Conservation (phyloP, 2,113 vertebrate species). For the Tragelaphus scriptus region DNA sequence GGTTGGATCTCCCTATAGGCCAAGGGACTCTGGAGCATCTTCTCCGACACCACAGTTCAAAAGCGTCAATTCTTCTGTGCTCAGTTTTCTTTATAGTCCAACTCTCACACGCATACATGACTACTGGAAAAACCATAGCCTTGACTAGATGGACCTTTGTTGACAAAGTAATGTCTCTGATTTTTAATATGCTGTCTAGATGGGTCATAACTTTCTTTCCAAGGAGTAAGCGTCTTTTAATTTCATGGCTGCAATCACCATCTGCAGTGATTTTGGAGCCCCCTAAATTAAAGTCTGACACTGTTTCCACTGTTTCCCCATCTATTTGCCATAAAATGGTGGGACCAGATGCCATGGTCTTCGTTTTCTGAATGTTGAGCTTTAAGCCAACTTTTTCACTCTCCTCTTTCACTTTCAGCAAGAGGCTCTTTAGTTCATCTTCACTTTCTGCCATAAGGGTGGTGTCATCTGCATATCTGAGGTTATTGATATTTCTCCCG, state of each 20-base stretch:
- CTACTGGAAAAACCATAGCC: not conserved
- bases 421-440: rapidly evolving
- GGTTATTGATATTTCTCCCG: too few species aligned
- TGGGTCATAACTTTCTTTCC: not conserved
- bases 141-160: not conserved
- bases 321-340: not conserved
- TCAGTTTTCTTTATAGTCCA: not conserved
- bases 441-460: too few species aligned
- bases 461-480: too few species aligned
- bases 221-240: not conserved
- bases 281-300: not conserved
- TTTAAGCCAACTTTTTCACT: too few species aligned
- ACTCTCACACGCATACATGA: not conserved
- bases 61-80: not conserved
- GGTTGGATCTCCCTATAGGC: not conserved
- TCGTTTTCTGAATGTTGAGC: too few species aligned
- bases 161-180: not conserved
- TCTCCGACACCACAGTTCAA: not conserved
- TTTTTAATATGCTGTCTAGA: not conserved
- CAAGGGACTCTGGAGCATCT: rapidly evolving
- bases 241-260: not conserved
- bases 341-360: not conserved
- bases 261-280: not conserved
- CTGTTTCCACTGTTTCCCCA: not conserved
- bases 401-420: too few species aligned